These are phyloP conservation scores for Sebastes oblongus DNA, from an alignment of 2,797 vertebrate genomes.

Conservation along the genomic window DNA sequence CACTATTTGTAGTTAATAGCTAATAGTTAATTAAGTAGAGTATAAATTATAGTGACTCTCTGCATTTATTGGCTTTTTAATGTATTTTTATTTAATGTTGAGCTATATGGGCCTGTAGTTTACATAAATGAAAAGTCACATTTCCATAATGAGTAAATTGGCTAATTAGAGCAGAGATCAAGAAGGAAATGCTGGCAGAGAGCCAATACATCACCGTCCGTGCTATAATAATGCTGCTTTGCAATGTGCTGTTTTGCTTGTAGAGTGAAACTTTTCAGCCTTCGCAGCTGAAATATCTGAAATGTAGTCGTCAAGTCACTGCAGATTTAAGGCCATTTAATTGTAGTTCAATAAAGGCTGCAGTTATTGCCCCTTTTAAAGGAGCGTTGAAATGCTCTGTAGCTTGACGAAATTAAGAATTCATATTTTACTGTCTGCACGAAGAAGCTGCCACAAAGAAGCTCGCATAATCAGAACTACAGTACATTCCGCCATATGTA, in stretches of 20 bases:
- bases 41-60: not conserved
- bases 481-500: not conserved
- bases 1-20: not conserved
- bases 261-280: conserved; percentile 1
- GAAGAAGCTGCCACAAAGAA: not conserved
- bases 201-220: not conserved
- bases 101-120: not conserved
- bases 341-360: conserved; percentile 9
- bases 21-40: not conserved
- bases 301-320: conserved; percentile 3
- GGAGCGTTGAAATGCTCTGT: conserved; percentile 2
- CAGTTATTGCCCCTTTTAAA: conserved; percentile 24
- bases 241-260: not conserved
- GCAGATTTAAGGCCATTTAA: conserved; percentile 31
- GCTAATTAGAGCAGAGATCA: conserved; percentile 18
- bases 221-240: conserved; percentile 2
- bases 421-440: conserved; percentile 13
- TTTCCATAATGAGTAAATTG: conserved; percentile 15
- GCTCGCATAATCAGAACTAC: conserved; percentile 18
- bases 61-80: not conserved
- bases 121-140: conserved; percentile 29
- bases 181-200: not conserved
- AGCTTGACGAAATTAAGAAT: conserved; percentile 32
- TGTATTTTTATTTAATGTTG: not conserved
- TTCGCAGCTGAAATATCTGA: conserved; percentile 21